Base-by-base conservation (phyloP, 2,888 invertebrate species). In the Drosophila falleni region DNA sequence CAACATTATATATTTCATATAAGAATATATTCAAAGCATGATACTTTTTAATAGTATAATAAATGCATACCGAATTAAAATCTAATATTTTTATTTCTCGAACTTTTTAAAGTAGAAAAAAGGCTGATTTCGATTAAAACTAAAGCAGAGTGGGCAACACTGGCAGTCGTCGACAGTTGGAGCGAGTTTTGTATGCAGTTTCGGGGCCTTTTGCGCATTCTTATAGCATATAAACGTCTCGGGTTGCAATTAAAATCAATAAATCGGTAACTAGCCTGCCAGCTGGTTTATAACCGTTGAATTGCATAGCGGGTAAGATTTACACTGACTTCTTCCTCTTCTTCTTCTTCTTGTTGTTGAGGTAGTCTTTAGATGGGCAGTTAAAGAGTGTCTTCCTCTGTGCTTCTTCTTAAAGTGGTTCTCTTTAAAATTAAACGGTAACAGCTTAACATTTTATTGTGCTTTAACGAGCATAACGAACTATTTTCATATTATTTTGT, bases 231-330 rank as follows among this genome's bases (percentile, higher is more conserved):
- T 90, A 91, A 91, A 91, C 84, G 85, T 89, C 91, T 91, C 90
- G 81, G 81, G 74, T 91, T 91, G 91, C 91, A 91, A 91, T 91
- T 91, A 91, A 91, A 91, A 90, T 87, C 87, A 89, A 87, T 87
- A 87, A 87, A 88, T 87, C 81, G 87, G 83, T 74, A 88, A 84
- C 86, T 80, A 75, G 89, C 86, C 86, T 82, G 86, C 83, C 81
- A 87, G 86, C 89, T 87, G 89, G 84, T 85, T 89, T 89, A 85
- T 84, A 84, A 79, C 84, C 87, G 74, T 70, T 74, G 69, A 64
- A 63, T 59, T 62, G 70, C 73, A 71, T 50, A 72, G 61, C 69
- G 61, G 44, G n/a, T 42, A 60, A 74, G 79, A 78, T 78, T 79
- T 77, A 77, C 62, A 59, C 62, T 13, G 47, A 26, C 46, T 58